Conservation (phyloP, 2,113 vertebrate genomes). For the Chionodraco myersi region DNA sequence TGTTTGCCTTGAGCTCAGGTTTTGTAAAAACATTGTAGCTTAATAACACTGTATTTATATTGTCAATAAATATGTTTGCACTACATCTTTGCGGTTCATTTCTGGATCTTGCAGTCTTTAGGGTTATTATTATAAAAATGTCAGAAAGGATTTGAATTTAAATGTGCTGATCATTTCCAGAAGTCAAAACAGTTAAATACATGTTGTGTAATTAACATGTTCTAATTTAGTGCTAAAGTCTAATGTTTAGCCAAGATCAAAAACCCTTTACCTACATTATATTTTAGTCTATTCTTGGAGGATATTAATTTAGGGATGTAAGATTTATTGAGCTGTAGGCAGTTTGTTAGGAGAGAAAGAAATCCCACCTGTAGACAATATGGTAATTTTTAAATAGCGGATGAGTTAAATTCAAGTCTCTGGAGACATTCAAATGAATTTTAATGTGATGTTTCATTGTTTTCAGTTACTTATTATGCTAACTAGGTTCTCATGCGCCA, state of each 20-base stretch:
- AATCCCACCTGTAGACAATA: neutral
- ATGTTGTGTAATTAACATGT: neutral
- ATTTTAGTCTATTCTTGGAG: no score
- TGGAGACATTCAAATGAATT: constrained; percentile 11
- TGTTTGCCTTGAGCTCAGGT: constrained; percentile 41
- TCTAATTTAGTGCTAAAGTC: neutral
- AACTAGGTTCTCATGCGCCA: constrained; percentile 62
- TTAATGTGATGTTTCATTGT: constrained; percentile 11
- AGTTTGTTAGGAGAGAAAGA: neutral
- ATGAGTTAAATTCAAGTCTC: constrained; percentile 17
- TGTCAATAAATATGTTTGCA: constrained; percentile 58
- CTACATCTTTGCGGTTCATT: neutral
- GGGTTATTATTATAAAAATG: neutral
- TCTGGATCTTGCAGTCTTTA: neutral
- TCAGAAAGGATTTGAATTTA: neutral
- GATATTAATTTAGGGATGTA: no score
- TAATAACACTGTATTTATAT: constrained; percentile 49
- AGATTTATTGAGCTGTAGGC: no score
- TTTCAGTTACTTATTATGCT: constrained; percentile 53
- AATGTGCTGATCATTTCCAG: neutral
- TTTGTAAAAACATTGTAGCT: constrained; percentile 51
- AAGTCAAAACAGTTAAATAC: neutral
- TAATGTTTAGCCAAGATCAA: no score
- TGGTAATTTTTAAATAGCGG: neutral
- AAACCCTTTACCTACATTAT: no score